Evolutionary conservation across 2,113 vertebrate species (phyloP).

Genomic region (Anoura caudifer): DNA sequence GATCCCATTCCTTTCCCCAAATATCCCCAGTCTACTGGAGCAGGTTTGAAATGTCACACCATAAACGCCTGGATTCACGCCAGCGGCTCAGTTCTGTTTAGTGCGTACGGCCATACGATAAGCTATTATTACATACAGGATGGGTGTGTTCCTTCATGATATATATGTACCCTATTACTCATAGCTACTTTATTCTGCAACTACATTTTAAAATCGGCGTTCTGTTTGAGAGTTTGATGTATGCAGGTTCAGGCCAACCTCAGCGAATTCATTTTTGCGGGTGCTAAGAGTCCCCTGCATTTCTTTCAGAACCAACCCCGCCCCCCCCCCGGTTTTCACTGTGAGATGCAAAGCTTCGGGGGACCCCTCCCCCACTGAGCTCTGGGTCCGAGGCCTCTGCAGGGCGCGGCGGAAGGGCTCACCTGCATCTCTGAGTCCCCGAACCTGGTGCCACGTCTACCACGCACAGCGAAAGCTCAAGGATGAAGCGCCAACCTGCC

Average conservation of each 20-base stretch:
- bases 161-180: accelerated
- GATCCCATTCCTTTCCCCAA: background rate
- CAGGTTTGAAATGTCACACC: background rate
- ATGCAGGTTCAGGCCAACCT: accelerated
- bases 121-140: accelerated
- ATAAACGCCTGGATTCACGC: background rate
- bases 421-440: accelerated
- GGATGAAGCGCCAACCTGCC: accelerated
- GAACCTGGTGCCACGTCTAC: accelerated
- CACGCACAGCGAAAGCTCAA: accelerated
- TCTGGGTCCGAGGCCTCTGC: no score
- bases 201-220: background rate
- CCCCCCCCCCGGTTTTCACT: background rate
- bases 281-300: background rate
- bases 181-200: background rate
- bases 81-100: background rate
- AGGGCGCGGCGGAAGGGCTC: no score
- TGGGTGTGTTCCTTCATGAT: accelerated
- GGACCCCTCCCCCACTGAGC: no score
- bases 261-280: background rate
- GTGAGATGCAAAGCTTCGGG: background rate
- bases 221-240: background rate
- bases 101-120: accelerated
- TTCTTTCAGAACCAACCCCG: accelerated
- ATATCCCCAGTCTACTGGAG: accelerated